phyloP scores from a whole-genome alignment of 2,888 invertebrate genomes.

The Ichneumoninae sp. region DNA sequence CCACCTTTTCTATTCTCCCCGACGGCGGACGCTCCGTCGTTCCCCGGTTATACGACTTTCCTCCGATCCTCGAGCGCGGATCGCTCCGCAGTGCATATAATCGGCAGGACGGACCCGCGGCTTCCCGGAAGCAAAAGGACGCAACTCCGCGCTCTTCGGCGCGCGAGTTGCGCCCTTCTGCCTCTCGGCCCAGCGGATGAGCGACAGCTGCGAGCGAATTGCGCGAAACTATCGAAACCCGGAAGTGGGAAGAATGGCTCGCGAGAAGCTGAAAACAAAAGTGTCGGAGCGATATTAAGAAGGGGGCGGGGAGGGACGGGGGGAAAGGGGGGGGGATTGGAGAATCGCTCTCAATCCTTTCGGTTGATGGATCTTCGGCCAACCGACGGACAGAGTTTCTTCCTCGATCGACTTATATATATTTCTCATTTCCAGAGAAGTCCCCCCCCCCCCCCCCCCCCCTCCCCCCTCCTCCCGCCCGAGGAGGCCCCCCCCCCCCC shows the following conservation, averaged over 20 bases:
- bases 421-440: constrained; percentile 39
- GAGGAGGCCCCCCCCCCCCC: constrained; percentile 52
- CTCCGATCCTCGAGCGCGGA: background rate
- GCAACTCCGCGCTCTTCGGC: background rate
- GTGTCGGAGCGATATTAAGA: constrained; percentile 46
- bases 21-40: constrained; percentile 62
- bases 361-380: constrained; percentile 71
- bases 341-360: constrained; percentile 80
- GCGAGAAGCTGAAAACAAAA: constrained; percentile 53
- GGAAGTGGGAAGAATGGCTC: constrained; percentile 10
- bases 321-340: constrained; percentile 68
- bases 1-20: constrained; percentile 22
- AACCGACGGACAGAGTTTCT: constrained; percentile 72
- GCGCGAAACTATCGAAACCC: constrained; percentile 2
- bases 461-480: constrained; percentile 69
- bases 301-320: background rate
- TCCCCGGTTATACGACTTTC: constrained; percentile 74
- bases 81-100: constrained; percentile 24
- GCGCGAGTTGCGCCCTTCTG: background rate
- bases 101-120: constrained; percentile 5
- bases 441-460: constrained; percentile 62
- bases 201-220: constrained; percentile 1
- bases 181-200: background rate
- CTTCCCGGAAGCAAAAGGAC: background rate
- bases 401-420: constrained; percentile 60